These are phyloP conservation scores for Eilema griseolum DNA, from an alignment of 2,888 invertebrate genomes.

Conservation along the genomic window DNA sequence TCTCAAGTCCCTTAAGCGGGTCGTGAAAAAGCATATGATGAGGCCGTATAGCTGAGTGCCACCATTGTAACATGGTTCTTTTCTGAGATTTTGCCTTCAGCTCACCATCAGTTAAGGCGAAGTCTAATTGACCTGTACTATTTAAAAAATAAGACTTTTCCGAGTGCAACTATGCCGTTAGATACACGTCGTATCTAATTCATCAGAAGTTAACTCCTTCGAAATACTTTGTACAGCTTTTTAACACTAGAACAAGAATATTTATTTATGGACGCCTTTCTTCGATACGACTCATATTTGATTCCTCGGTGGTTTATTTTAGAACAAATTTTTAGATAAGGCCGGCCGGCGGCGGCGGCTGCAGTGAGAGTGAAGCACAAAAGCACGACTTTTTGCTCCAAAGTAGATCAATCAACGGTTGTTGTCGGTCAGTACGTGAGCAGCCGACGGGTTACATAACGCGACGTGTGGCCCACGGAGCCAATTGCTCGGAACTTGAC, in stretches of 20 bases:
- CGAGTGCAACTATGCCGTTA: too few relatives aligned
- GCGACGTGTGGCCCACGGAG: conserved; percentile 58
- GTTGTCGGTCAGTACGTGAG: conserved; percentile 37
- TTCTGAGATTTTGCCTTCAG: too few relatives aligned
- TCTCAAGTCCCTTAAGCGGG: too few relatives aligned
- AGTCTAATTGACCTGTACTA: too few relatives aligned
- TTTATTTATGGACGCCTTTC: not conserved
- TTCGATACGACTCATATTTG: not conserved
- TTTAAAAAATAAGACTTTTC: too few relatives aligned
- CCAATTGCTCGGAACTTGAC: conserved; percentile 71
- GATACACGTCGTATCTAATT: not conserved
- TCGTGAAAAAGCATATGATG: too few relatives aligned
- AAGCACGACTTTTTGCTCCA: conserved; percentile 30
- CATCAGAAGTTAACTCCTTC: not conserved
- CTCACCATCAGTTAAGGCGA: too few relatives aligned
- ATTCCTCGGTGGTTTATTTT: not conserved
- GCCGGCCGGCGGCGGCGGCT: not conserved
- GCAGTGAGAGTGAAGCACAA: conserved; percentile 15
- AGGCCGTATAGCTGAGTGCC: too few relatives aligned
- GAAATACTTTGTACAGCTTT: too few relatives aligned
- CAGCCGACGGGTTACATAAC: conserved; percentile 64
- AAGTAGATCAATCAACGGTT: conserved; percentile 50
- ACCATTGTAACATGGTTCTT: too few relatives aligned
- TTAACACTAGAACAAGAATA: too few relatives aligned
- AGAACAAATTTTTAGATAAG: not conserved